Evolutionary conservation across 2,888 invertebrate species (phyloP), one percentile per base, ranked within the genome.

Genomic region (Himalopsyche kuldschensis): DNA sequence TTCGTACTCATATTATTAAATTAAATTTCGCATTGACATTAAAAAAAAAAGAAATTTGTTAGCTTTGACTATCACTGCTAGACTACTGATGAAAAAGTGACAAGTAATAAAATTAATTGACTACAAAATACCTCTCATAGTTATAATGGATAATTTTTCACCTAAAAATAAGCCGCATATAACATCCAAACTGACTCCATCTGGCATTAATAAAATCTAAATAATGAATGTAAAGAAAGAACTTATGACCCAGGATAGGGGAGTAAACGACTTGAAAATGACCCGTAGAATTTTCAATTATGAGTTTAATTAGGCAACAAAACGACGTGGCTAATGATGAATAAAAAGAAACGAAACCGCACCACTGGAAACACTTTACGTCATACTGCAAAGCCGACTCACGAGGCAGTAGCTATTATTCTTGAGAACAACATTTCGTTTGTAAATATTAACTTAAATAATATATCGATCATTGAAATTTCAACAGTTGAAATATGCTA

Each of bases 251-350:
- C 27, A 15, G 35, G 31, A 78, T 80, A 79, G 32, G 47, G 75
- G 75, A 81, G 48, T 77, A 78, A 84, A 81, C 75, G 81, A 84
- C 78, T 48, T 30, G 81, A 84, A 84, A 81, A 84, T 83, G 78
- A 80, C 83, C 83, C 69, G 46, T 41, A 76, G 81, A 81, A 81
- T 84, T 84, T 84, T 84, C 84, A 81, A 84, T 84, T 81, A 81
- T 35, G 35, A 31, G 75, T 79, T 79, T 84, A 84, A 84, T 84
- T 84, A 81, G 81, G 81, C 81, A 84, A 79, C 84, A 84, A 81
- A 84, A 84, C 84, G 81, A 79, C 69, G 75, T 30, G 77, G 76
- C 79, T 84, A 84, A 84, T 81, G 84, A 81, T 79, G 84, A 81
- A 81, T 81, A 81, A 81, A 84, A 78, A 78, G 46, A 31, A 69